A percentile compares a stretch with the other conserved stretches of the same genome.
Conservation (phyloP, 2,888 invertebrate species). For the Drosophila nr. perissopoda region DNA sequence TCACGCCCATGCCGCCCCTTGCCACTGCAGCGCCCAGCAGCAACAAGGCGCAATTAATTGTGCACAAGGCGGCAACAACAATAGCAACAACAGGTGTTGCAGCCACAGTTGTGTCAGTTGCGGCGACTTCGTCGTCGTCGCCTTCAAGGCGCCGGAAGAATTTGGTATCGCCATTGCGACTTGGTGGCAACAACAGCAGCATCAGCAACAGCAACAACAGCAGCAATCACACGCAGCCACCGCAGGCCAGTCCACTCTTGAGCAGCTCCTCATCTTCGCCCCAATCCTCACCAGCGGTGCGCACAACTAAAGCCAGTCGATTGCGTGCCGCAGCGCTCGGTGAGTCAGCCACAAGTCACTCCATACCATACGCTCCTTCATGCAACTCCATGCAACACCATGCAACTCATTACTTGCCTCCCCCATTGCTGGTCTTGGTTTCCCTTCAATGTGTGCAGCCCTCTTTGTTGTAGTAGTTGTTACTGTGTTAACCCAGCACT, state of each 20-base stretch:
- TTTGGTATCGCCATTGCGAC: conserved; percentile 76
- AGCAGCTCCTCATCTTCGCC: conserved; percentile 70
- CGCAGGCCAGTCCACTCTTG: conserved; percentile 63
- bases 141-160: conserved; percentile 75
- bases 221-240: conserved; percentile 46
- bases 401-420: conserved; percentile 6
- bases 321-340: conserved; percentile 88
- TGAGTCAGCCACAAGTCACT: conserved; percentile 72
- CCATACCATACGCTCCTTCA: conserved; percentile 3
- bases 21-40: conserved; percentile 43
- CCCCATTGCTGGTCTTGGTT: conserved; percentile 22
- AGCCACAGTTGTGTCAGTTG: conserved; percentile 26
- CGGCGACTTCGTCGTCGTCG: conserved; percentile 46
- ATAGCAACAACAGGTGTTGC: conserved; percentile 50
- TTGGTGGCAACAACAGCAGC: conserved; percentile 27
- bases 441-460: conserved; percentile 13
- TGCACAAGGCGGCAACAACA: conserved; percentile 61
- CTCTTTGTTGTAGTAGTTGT: conserved; percentile 12
- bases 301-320: conserved; percentile 90
- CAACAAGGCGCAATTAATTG: conserved; percentile 67
- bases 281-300: conserved; percentile 85
- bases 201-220: conserved; percentile 10
- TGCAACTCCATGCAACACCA: not conserved
- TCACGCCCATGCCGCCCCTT: conserved; percentile 80
- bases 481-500: conserved; percentile 19